These are phyloP conservation scores for Acrobasis suavella DNA, from an alignment of 2,888 invertebrate species.

Conservation along the genomic window DNA sequence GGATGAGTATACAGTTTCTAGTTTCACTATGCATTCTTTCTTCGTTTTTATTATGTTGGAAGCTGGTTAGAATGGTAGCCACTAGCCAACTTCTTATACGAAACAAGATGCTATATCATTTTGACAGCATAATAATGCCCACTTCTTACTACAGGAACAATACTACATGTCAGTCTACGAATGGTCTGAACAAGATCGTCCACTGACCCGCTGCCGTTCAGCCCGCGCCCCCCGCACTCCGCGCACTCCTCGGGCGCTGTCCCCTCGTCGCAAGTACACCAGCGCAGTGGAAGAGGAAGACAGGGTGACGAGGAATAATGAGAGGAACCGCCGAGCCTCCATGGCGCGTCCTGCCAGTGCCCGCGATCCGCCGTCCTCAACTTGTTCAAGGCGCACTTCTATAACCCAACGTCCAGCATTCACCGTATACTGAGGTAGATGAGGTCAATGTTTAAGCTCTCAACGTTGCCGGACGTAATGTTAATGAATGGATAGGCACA, in stretches of 20 bases:
- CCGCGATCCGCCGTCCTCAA: constrained; percentile 58
- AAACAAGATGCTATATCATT: neutral
- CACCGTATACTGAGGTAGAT: constrained; percentile 56
- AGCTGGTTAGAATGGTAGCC: too few relatives aligned
- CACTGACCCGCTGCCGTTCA: constrained; percentile 65
- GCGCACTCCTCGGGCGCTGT: constrained; percentile 54
- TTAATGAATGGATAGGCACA: neutral
- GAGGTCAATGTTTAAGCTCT: neutral
- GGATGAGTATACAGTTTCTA: too few relatives aligned
- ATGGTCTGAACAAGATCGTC: constrained; percentile 64
- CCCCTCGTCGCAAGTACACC: constrained; percentile 49
- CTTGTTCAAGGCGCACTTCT: constrained; percentile 61
- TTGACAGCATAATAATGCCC: neutral
- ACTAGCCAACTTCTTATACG: too few relatives aligned
- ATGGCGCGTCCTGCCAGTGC: constrained; percentile 61
- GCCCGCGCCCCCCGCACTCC: constrained; percentile 57
- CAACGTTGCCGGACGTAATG: constrained; percentile 25
- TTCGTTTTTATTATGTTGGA: too few relatives aligned
- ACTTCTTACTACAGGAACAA: constrained; percentile 49
- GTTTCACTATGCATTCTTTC: too few relatives aligned
- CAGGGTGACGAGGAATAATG: constrained; percentile 59
- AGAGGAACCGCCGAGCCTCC: constrained; percentile 59
- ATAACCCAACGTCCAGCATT: constrained; percentile 73
- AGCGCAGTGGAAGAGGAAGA: constrained; percentile 45
- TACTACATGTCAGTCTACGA: constrained; percentile 65